phyloP scores from a whole-genome alignment of 2,113 vertebrate species.

The Myiozetetes cayanensis region DNA sequence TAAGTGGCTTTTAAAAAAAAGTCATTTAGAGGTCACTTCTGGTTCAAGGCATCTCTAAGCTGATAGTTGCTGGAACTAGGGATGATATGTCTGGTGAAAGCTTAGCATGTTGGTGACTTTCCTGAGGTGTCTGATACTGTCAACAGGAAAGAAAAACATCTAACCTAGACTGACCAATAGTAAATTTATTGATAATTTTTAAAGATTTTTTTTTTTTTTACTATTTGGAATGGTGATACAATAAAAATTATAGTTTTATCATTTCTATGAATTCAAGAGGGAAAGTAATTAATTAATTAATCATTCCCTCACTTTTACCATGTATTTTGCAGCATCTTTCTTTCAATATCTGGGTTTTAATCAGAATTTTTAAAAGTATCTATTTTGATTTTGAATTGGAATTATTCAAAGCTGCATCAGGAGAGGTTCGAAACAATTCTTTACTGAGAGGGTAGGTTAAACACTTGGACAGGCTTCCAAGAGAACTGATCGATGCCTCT shows the following conservation, averaged over 20 bases:
- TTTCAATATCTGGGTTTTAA: not conserved
- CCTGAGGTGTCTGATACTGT: not conserved
- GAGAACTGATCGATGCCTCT: rapidly evolving
- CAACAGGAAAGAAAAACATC: not conserved
- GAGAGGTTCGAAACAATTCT: not conserved
- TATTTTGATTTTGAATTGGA: not conserved
- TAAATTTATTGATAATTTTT: not conserved
- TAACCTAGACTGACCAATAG: not conserved
- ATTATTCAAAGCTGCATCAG: not conserved
- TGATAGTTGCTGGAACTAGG: not conserved
- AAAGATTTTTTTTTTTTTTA: not conserved
- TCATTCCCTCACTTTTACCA: rapidly evolving
- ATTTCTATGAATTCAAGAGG: not conserved
- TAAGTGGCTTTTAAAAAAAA: not conserved
- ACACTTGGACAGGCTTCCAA: not conserved
- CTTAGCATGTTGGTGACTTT: not conserved
- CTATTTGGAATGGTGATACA: not conserved
- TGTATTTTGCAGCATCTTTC: not conserved
- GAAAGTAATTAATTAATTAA: not conserved
- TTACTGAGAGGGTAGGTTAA: not conserved
- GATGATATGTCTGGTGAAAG: not conserved
- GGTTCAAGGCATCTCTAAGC: not conserved
- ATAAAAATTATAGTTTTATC: not conserved
- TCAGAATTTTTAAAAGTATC: not conserved
- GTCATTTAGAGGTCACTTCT: not conserved